phyloP scores from a whole-genome alignment of 2,888 invertebrate genomes.

The Melolontha melolontha region DNA sequence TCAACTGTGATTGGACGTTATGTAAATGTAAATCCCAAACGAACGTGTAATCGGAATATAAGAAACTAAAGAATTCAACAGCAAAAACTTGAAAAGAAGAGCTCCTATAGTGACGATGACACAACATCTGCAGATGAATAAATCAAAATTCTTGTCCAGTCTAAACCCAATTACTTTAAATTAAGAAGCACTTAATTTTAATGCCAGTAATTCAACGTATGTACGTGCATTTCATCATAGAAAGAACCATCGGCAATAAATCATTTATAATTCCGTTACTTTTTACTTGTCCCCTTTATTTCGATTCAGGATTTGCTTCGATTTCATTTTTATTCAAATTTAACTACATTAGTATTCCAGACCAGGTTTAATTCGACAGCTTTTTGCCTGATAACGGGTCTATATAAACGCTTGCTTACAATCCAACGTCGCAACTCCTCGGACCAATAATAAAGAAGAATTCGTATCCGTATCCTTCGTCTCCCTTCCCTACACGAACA shows the following conservation, averaged over 20 bases:
- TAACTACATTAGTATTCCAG: constrained; percentile 12
- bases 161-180: no score
- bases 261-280: neutral
- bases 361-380: constrained; percentile 19
- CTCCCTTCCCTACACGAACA: neutral
- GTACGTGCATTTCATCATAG: neutral
- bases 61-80: no score
- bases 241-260: constrained; percentile 1
- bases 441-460: constrained; percentile 24
- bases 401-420: constrained; percentile 27
- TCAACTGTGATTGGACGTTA: no score
- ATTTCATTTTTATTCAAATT: constrained; percentile 30
- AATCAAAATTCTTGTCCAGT: no score
- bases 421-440: neutral
- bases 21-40: no score
- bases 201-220: neutral
- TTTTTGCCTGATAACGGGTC: constrained; percentile 14
- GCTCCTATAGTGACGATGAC: no score
- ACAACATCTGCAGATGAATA: no score
- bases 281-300: constrained; percentile 1
- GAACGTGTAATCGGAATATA: no score
- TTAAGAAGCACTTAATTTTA: neutral
- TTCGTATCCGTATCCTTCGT: constrained; percentile 25
- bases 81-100: no score
- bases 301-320: constrained; percentile 1